Base-by-base conservation (phyloP, 2,113 vertebrate species). In the Hydrochoerus hydrochaeris region DNA sequence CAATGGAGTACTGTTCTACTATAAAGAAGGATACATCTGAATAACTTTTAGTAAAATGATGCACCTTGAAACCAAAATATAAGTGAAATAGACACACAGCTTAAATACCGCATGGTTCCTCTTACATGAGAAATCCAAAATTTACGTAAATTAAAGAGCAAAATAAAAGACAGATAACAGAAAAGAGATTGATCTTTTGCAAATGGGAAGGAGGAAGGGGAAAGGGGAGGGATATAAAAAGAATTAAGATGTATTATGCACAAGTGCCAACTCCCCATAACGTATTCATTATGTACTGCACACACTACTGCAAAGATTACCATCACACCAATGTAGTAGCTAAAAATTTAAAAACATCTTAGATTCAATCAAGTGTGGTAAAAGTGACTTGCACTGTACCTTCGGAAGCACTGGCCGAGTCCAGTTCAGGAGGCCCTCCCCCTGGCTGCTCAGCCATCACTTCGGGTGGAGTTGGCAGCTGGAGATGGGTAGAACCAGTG, bases 401-500 rank as follows among this genome's bases (percentile, higher is more conserved):
- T 98, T 99, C 99, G 6, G 99, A 98, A 97, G 99, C 98, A 98
- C 99, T 99, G 97, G 99, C 93, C 9, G 99, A 98, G 88, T 99
- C 99, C 80, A 99, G 99, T 41, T 99, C 99, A 1, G 98, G 95
- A 7, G 98, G 98, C 5, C 96, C 98, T 7, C 99, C 98, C 0
- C 97, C 97, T 7, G 97, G 1, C 0, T 99, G 98, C 35, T 99
- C 99, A 0, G 98, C 98, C 30, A 95, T 87, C 10, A 95, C 91
- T 32, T 99, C 99, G 65, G 99, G 99, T 30, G 99, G 99, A 0
- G 99, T 99, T 0, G 99, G 99, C 88, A 99, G 97, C 96, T 99
- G 99, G 11, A 99, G 99, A 73, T 99, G 97, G 1, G 99, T 98
- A 19, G 99, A 99, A 54, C 98, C 98, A 10, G 98, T 98, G 30